A percentile compares a stretch with the other conserved stretches of the same genome.
phyloP scores from a whole-genome alignment of 2,797 vertebrate genomes.

The Sebastes steindachneri region DNA sequence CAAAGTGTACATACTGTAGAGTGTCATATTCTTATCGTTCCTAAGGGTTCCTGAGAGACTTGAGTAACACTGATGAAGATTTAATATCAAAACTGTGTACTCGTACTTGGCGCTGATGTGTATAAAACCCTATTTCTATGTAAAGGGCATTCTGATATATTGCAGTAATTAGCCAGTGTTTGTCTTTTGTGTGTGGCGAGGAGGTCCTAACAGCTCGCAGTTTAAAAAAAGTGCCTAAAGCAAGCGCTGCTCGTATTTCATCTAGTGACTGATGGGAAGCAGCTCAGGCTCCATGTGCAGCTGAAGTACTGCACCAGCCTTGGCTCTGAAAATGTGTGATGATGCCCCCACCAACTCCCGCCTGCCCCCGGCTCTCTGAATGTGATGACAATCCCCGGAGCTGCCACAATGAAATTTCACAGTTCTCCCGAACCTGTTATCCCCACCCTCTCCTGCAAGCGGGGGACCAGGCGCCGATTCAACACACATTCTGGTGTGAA shows the following conservation, averaged over 20 bases:
- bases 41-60: neutral
- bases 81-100: conserved; percentile 31
- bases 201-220: conserved; percentile 8
- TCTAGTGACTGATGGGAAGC: conserved; percentile 37
- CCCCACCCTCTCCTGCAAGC: conserved; percentile 23
- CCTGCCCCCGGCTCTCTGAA: neutral
- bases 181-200: conserved; percentile 29
- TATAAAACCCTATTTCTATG: conserved; percentile 9
- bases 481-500: conserved; percentile 41
- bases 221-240: conserved; percentile 41
- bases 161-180: conserved; percentile 37
- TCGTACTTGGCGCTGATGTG: neutral
- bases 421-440: conserved; percentile 51
- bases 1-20: conserved; percentile 7
- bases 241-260: conserved; percentile 39
- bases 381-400: conserved; percentile 52
- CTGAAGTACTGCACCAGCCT: conserved; percentile 25
- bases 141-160: conserved; percentile 30
- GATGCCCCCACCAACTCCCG: neutral
- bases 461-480: conserved; percentile 24
- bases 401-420: conserved; percentile 55
- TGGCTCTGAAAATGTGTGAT: conserved; percentile 39
- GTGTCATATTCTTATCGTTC: conserved; percentile 30
- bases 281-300: conserved; percentile 26
- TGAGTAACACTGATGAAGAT: conserved; percentile 40